Conservation (phyloP, 2,888 invertebrate species). For the Cryptocheilus praepositus region DNA sequence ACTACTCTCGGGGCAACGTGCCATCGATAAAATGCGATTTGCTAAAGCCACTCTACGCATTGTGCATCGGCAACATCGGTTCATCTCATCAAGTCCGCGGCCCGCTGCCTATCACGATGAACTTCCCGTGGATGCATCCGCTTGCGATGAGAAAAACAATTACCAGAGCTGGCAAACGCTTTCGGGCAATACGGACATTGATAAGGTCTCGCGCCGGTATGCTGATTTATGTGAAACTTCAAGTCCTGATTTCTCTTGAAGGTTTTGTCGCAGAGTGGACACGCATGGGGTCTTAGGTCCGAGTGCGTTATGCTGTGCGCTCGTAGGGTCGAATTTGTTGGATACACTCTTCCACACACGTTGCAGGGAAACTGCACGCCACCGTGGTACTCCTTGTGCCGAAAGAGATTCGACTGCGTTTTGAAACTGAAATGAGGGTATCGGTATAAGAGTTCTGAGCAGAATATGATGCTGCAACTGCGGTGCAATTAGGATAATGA, state of each 20-base stretch:
- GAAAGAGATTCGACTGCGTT: conserved; percentile 79
- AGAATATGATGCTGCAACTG: too few species aligned
- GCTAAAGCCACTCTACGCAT: conserved; percentile 42
- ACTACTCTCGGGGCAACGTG: too few species aligned
- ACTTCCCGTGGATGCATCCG: conserved; percentile 83
- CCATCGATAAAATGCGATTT: conserved; percentile 24
- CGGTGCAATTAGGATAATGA: background rate
- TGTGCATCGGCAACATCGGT: conserved; percentile 34
- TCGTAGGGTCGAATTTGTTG: conserved; percentile 81
- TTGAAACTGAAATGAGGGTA: conserved; percentile 78
- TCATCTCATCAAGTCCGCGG: conserved; percentile 78
- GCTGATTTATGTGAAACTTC: conserved; percentile 86
- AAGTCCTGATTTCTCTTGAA: conserved; percentile 86
- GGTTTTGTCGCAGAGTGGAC: conserved; percentile 82
- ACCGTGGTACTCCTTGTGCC: conserved; percentile 81
- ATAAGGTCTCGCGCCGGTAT: conserved; percentile 84
- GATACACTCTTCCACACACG: conserved; percentile 83
- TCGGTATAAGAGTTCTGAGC: too few species aligned
- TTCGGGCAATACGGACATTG: conserved; percentile 85
- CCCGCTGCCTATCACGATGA: conserved; percentile 77
- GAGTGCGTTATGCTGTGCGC: conserved; percentile 85
- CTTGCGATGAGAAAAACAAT: conserved; percentile 84
- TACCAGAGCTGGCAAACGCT: conserved; percentile 84
- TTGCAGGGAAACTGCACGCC: conserved; percentile 79
- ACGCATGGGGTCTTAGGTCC: conserved; percentile 81